phyloP scores from a whole-genome alignment of 1,140 invertebrate genomes.

The Neodiprion fabricii region DNA sequence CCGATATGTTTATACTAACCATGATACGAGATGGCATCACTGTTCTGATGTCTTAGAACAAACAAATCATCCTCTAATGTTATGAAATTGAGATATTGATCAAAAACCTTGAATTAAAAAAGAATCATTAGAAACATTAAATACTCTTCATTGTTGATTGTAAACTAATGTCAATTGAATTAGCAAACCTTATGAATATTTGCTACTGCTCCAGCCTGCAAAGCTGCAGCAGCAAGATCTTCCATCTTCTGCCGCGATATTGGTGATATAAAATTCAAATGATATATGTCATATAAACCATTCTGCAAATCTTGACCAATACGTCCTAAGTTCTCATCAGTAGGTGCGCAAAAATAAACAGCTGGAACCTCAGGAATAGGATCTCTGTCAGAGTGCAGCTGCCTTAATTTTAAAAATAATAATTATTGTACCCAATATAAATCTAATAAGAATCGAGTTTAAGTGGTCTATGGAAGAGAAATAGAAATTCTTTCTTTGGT shows the following conservation, averaged over 20 bases:
- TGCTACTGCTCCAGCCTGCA: constrained; percentile 86
- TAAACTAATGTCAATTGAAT: constrained; percentile 13
- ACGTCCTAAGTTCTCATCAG: constrained; percentile 93
- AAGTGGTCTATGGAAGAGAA: constrained; percentile 12
- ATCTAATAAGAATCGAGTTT: constrained; percentile 13
- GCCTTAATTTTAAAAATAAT: constrained; percentile 61
- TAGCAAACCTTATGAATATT: constrained; percentile 85
- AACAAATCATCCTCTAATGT: constrained; percentile 98
- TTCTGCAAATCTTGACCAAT: constrained; percentile 94
- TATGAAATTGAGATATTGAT: constrained; percentile 99
- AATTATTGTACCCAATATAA: constrained; percentile 35
- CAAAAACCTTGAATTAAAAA: constrained; percentile 72
- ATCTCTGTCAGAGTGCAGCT: constrained; percentile 93
- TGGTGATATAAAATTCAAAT: constrained; percentile 97
- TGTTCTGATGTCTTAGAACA: constrained; percentile 90
- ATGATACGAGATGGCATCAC: constrained; percentile 92
- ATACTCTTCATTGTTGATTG: constrained; percentile 3
- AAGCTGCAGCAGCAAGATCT: constrained; percentile 90
- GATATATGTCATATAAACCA: constrained; percentile 93
- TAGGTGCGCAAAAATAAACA: constrained; percentile 98
- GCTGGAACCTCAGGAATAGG: constrained; percentile 97
- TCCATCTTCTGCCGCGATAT: constrained; percentile 94
- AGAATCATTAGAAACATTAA: constrained; percentile 19
- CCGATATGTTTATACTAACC: constrained; percentile 61
- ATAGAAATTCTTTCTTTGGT: not conserved